A percentile compares a stretch with the other conserved stretches of the same genome.
Conservation (phyloP, 2,797 vertebrate species). For the Chaetophractus vellerosus region DNA sequence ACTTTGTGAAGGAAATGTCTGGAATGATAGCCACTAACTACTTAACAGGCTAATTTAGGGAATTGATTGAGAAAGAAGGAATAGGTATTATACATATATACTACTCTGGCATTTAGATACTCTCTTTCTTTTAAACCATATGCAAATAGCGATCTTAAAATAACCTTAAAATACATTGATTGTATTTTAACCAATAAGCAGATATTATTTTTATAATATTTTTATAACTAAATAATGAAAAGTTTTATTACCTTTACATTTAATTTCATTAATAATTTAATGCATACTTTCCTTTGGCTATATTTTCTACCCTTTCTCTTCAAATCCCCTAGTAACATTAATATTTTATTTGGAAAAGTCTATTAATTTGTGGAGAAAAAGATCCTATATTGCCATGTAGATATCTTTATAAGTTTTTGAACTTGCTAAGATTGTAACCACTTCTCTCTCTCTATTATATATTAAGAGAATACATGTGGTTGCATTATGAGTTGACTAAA, state of each 20-base stretch:
- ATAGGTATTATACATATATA: not conserved
- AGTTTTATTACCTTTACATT: not conserved
- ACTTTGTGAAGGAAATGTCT: not conserved
- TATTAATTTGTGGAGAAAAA: not conserved
- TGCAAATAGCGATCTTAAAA: not conserved
- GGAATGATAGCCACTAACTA: not conserved
- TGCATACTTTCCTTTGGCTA: not conserved
- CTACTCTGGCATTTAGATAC: not conserved
- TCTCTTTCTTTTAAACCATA: not conserved
- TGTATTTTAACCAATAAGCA: conserved; percentile 40
- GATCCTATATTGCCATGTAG: not conserved
- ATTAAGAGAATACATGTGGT: not conserved
- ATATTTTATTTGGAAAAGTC: not conserved
- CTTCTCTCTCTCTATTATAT: too few species aligned
- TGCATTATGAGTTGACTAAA: not conserved
- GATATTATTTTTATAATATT: not conserved
- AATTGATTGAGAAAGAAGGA: not conserved
- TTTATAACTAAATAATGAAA: conserved; percentile 22
- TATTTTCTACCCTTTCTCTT: conserved; percentile 34
- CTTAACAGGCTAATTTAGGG: not conserved
- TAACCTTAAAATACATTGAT: not conserved
- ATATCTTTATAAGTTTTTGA: not conserved
- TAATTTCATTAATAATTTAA: not conserved
- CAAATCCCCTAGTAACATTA: not conserved
- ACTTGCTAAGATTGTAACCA: not conserved